phyloP scores from a whole-genome alignment of 2,113 vertebrate genomes.

The Actenoides hombroni region DNA sequence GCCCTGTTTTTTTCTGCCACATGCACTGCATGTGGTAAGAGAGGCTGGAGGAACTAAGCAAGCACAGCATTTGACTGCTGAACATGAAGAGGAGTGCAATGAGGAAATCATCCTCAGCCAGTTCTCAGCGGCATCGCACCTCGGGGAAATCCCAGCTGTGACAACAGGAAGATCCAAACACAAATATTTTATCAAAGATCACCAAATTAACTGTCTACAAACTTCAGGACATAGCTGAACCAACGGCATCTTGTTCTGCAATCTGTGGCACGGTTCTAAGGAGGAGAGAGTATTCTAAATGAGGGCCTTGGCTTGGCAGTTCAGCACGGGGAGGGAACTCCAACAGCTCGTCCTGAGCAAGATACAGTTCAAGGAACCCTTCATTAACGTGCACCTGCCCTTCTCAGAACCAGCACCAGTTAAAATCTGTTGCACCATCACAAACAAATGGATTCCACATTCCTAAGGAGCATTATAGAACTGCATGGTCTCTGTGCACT shows the following conservation, averaged over 20 bases:
- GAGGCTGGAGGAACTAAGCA: not conserved
- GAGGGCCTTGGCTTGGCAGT: not conserved
- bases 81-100: not conserved
- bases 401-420: not conserved
- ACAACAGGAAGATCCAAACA: not conserved
- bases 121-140: not conserved
- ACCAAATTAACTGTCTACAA: not conserved
- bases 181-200: not conserved
- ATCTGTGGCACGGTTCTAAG: not conserved
- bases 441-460: not conserved
- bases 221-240: not conserved
- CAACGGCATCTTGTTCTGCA: not conserved
- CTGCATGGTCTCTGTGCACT: not conserved
- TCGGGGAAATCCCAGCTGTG: not conserved
- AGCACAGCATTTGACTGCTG: not conserved
- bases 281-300: not conserved
- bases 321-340: not conserved
- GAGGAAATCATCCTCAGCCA: not conserved
- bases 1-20: not conserved
- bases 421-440: not conserved
- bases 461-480: not conserved
- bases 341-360: not conserved
- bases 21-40: not conserved
- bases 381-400: fast-evolving
- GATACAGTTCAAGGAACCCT: not conserved